A percentile compares a stretch with the other conserved stretches of the same genome.
Conservation (phyloP, 2,797 vertebrate genomes). For the Parauchenoglanis ngamensis region DNA sequence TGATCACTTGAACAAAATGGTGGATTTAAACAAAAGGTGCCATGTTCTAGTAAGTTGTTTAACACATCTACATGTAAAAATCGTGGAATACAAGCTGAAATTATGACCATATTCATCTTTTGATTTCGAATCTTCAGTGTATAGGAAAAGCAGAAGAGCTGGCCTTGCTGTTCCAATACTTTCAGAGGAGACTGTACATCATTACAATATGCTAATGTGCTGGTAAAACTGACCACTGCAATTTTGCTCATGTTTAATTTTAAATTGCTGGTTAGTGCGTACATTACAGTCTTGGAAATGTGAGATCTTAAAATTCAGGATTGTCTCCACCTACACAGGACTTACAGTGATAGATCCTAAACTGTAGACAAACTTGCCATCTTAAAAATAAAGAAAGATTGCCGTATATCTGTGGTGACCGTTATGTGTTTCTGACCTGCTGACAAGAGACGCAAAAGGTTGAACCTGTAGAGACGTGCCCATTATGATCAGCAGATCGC, state of each 20-base stretch:
- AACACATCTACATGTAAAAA: background rate
- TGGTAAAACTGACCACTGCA: background rate
- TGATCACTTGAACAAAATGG: background rate
- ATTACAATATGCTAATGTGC: background rate
- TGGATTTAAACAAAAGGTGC: background rate
- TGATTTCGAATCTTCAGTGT: background rate
- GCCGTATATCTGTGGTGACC: too few relatives aligned
- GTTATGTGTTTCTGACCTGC: constrained; percentile 74
- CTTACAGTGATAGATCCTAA: too few relatives aligned
- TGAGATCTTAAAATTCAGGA: background rate
- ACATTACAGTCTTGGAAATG: background rate
- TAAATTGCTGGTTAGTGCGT: background rate
- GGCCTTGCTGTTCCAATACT: background rate
- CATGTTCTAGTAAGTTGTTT: background rate
- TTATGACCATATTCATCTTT: background rate
- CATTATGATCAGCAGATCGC: constrained; percentile 89
- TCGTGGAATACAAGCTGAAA: background rate
- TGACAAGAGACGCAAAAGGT: constrained; percentile 86
- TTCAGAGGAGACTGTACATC: background rate
- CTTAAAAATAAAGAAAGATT: background rate
- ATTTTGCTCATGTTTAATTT: background rate
- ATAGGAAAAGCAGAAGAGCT: background rate
- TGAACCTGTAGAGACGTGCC: constrained; percentile 92
- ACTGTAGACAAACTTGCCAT: background rate
- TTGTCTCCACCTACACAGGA: background rate